Percentiles rank a stretch among this genome's conserved stretches.
These are phyloP conservation scores for Sebastes vulpes DNA, from an alignment of 2,797 vertebrate genomes.

Conservation along the genomic window DNA sequence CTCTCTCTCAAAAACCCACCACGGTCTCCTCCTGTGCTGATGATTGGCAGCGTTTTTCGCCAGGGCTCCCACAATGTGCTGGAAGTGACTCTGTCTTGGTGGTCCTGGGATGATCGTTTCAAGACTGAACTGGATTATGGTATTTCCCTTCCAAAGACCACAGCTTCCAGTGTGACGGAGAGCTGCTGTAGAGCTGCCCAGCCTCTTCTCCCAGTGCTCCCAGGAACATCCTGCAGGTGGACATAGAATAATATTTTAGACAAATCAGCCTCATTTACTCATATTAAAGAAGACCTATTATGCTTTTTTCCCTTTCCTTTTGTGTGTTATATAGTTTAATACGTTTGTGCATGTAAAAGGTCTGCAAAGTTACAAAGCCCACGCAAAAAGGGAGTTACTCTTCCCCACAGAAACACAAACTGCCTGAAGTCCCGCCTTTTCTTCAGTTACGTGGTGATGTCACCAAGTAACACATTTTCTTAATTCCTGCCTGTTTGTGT, in stretches of 20 bases:
- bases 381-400: too few relatives aligned
- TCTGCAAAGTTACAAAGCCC: too few relatives aligned
- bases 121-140: conserved; percentile 71
- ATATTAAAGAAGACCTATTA: background rate
- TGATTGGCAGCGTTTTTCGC: conserved; percentile 40
- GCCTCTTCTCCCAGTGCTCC: background rate
- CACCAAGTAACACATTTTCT: too few relatives aligned
- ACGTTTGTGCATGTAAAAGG: too few relatives aligned
- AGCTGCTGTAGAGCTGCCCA: background rate
- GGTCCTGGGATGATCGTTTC: conserved; percentile 67
- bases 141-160: conserved; percentile 67
- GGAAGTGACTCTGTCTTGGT: conserved; percentile 56
- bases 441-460: too few relatives aligned
- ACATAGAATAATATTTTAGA: background rate
- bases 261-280: background rate
- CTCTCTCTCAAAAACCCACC: conserved; percentile 11
- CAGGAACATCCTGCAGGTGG: conserved; percentile 22
- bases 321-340: too few relatives aligned
- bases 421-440: too few relatives aligned
- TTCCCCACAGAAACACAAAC: too few relatives aligned
- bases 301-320: too few relatives aligned
- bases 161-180: conserved; percentile 55
- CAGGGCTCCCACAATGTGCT: conserved; percentile 29
- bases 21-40: conserved; percentile 43
- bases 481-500: too few relatives aligned